These are phyloP conservation scores for Trachelus stipa DNA, from an alignment of 2,888 invertebrate species.

Conservation along the genomic window DNA sequence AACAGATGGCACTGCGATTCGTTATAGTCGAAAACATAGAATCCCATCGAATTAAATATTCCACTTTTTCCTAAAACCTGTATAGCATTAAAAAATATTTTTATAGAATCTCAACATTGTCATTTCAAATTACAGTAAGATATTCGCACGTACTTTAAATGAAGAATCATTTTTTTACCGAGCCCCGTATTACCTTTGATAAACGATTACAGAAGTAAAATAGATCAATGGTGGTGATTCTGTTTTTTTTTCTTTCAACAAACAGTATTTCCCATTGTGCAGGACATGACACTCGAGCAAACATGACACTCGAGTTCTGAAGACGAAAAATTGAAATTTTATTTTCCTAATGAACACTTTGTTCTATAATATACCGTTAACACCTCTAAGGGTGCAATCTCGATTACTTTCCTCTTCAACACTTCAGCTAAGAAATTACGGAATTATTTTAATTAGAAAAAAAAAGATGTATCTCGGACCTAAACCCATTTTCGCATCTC, in stretches of 20 bases:
- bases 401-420: not conserved
- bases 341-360: not conserved
- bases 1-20: not conserved
- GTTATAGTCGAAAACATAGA: not conserved
- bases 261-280: not conserved
- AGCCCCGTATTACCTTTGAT: not conserved
- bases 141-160: not conserved
- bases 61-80: not conserved
- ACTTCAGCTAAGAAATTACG: not conserved
- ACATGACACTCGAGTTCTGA: not conserved
- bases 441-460: not conserved
- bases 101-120: not conserved
- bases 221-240: not conserved
- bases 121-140: not conserved
- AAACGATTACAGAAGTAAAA: not conserved
- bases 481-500: not conserved
- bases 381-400: not conserved
- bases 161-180: not conserved
- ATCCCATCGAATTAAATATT: not conserved
- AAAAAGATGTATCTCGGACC: not conserved
- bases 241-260: not conserved
- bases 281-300: not conserved
- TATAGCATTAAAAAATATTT: not conserved
- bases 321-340: not conserved
- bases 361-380: not conserved